Conservation (phyloP, 2,113 vertebrate genomes). For the Aix galericulata region DNA sequence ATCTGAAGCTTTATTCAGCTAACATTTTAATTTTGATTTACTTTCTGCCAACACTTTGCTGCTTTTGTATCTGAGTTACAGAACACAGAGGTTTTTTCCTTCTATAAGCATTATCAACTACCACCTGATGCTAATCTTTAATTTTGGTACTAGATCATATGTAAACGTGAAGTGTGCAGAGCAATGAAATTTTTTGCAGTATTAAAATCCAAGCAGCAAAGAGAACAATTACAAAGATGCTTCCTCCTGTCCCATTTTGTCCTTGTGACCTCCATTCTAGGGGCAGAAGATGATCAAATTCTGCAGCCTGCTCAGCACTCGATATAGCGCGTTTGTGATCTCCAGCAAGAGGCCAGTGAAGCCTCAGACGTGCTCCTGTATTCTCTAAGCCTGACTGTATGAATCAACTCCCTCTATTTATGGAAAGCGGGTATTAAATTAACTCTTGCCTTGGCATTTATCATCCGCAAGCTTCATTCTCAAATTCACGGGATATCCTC, state of each 20-base stretch:
- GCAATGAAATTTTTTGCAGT: not conserved
- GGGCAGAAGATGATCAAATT: not conserved
- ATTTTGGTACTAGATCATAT: not conserved
- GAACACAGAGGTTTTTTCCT: not conserved
- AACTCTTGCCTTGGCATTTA: slow-evolving; percentile 53
- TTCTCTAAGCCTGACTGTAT: slow-evolving; percentile 42
- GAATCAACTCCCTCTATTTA: slow-evolving; percentile 72
- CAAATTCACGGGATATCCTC: slow-evolving; percentile 10
- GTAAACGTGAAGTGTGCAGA: not conserved
- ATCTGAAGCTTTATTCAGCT: not conserved
- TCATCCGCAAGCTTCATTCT: slow-evolving; percentile 40
- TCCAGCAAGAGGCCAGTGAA: slow-evolving; percentile 17
- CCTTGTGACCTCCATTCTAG: not conserved
- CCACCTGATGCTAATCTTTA: not conserved
- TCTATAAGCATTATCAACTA: not conserved
- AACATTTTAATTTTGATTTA: not conserved
- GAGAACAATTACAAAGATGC: not conserved
- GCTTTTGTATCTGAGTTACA: not conserved
- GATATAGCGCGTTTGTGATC: not conserved
- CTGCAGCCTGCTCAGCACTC: not conserved
- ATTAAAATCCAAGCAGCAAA: not conserved
- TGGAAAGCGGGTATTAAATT: slow-evolving; percentile 52
- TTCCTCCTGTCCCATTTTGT: not conserved
- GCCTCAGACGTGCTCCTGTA: not conserved
- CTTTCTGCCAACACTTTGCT: not conserved